These are phyloP conservation scores for Sebastes vulpes DNA, from an alignment of 2,797 vertebrate species.

Conservation along the genomic window DNA sequence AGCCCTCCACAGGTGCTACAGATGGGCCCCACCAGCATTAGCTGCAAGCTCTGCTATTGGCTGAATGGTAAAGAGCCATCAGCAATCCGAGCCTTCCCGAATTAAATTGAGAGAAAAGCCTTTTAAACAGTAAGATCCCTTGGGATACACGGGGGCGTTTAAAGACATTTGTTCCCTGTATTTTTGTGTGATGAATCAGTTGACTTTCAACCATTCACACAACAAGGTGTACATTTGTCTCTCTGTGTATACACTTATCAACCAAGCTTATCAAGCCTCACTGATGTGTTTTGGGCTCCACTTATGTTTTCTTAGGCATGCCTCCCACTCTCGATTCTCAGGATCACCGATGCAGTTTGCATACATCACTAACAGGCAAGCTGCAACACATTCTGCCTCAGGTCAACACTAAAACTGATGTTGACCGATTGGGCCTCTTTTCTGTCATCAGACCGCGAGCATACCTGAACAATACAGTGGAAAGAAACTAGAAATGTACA, in stretches of 20 bases:
- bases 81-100: slow-evolving; percentile 38
- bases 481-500: neutral
- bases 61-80: slow-evolving; percentile 6
- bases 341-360: slow-evolving; percentile 24
- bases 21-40: slow-evolving; percentile 32
- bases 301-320: neutral
- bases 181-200: slow-evolving; percentile 14
- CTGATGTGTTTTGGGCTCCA: slow-evolving; percentile 9
- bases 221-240: neutral
- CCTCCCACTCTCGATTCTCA: slow-evolving; percentile 7
- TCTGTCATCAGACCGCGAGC: slow-evolving; percentile 48
- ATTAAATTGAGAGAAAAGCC: slow-evolving; percentile 34
- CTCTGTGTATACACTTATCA: slow-evolving; percentile 1
- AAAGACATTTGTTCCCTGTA: slow-evolving; percentile 13
- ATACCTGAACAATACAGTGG: slow-evolving; percentile 39
- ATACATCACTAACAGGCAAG: slow-evolving; percentile 59
- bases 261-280: neutral
- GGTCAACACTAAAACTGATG: slow-evolving; percentile 32
- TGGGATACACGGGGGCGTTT: neutral
- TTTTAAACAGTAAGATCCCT: slow-evolving; percentile 32
- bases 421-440: slow-evolving; percentile 43
- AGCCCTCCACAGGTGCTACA: slow-evolving; percentile 30
- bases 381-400: slow-evolving; percentile 61
- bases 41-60: slow-evolving; percentile 13
- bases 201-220: slow-evolving; percentile 14